Conservation (phyloP, 2,888 invertebrate species). For the Idaea dimidiata region DNA sequence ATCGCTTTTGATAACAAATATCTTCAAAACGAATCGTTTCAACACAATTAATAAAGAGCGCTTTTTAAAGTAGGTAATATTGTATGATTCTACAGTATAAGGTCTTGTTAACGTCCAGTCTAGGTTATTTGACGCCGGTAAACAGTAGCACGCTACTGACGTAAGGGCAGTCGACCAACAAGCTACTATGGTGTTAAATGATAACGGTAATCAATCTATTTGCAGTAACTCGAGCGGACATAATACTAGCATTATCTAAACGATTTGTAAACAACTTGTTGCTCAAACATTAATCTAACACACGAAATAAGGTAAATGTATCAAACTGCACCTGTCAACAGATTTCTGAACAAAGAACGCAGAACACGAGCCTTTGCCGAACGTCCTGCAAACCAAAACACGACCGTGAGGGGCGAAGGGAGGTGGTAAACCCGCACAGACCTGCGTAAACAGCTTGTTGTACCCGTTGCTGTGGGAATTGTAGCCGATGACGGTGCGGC, state of each 20-base stretch:
- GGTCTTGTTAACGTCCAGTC: neutral
- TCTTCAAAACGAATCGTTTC: too few species aligned
- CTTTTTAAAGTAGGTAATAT: too few species aligned
- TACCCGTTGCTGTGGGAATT: slow-evolving; percentile 88
- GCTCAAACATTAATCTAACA: neutral
- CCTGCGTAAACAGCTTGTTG: slow-evolving; percentile 92
- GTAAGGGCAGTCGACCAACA: neutral
- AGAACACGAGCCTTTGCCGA: neutral
- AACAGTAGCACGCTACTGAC: neutral
- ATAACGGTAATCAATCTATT: neutral
- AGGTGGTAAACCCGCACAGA: slow-evolving; percentile 44
- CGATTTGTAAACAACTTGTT: neutral
- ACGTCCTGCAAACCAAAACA: slow-evolving; percentile 1
- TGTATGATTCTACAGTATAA: too few species aligned
- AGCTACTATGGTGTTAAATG: neutral
- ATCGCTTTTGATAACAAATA: too few species aligned
- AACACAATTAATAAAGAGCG: too few species aligned
- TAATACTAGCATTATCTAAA: neutral
- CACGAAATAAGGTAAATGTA: neutral
- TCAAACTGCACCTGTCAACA: slow-evolving; percentile 1
- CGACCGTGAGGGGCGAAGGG: neutral
- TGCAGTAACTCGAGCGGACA: neutral
- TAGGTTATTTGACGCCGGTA: neutral
- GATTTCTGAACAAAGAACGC: neutral
- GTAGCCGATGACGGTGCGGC: slow-evolving; percentile 89